Evolutionary conservation across 2,888 invertebrate genomes (phyloP), one percentile per base, ranked within the genome.

Genomic region (Parasteatoda lunata): DNA sequence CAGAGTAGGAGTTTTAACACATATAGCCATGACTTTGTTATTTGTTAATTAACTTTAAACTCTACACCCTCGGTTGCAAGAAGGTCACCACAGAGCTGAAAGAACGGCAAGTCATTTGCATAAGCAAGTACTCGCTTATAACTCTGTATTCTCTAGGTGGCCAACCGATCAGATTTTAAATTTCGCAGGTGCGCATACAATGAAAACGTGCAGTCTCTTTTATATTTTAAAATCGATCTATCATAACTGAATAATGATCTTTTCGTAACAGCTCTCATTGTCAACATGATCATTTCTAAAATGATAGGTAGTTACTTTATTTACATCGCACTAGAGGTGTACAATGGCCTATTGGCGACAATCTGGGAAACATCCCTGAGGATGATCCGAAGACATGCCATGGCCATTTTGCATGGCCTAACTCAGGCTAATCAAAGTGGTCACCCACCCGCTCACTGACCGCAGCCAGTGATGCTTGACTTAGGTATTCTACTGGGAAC

Each of bases 41-140:
- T 64, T 13, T 5, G 7, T 15, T 47, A 73, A 48, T 51, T 45
- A 51, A 47, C 68, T 47, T 49, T 49, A n/a, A 15, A 15, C 65
- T n/a, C 51, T 54, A 8, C 48, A 70, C 30, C n/a, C 11, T 48
- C 64, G 71, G 71, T 70, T 48, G 70, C 45, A 80, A 54, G 72
- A 80, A 80, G 80, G 80, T 80, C 80, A 80, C 70, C 49, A 70
- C 48, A 79, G 13, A 49, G 54, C 30, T 30, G 72, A 72, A 52
- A 78, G 71, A 79, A 71, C 30, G 79, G 49, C 70, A 59, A 30
- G 68, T 45, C 30, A 68, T 45, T 9, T 30, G 5, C 5, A 0
- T 45, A 68, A 68, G 15, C 68, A 5, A 68, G 45, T 30, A 45
- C n/a, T 9, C 15, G n/a, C 9, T 9, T 66, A n/a, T 15, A n/a